These are phyloP conservation scores for Micromussa lordhowensis DNA, from an alignment of 92 coral and sea anemone genomes.

Conservation along the genomic window DNA sequence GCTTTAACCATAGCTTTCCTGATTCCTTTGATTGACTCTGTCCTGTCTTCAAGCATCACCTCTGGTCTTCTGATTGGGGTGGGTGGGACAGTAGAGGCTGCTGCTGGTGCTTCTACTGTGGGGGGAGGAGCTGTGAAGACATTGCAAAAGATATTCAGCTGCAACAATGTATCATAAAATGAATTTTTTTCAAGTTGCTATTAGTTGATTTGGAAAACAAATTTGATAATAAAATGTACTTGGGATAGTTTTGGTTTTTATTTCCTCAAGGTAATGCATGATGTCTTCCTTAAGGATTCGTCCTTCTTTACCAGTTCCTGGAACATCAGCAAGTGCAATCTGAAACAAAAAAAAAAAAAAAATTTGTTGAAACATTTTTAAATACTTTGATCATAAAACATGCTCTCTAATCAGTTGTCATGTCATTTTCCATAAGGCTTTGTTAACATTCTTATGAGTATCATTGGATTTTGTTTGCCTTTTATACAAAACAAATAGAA, in stretches of 20 bases:
- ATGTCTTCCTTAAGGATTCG: slow-evolving; percentile 93
- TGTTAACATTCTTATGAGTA: too few relatives aligned
- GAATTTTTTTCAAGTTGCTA: not conserved
- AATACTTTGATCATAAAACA: too few relatives aligned
- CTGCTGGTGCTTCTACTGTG: slow-evolving; percentile 54
- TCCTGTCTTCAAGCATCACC: slow-evolving; percentile 78
- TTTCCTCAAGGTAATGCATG: slow-evolving; percentile 66
- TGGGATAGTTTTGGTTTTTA: slow-evolving; percentile 45
- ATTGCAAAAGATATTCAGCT: not conserved
- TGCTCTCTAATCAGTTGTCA: not conserved
- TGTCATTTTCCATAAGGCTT: not conserved
- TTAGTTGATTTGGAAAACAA: not conserved
- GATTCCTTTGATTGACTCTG: slow-evolving; percentile 87
- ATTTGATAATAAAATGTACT: not conserved
- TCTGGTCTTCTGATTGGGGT: slow-evolving; percentile 69
- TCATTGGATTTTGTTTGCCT: too few relatives aligned
- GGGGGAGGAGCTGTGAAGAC: slow-evolving; percentile 42
- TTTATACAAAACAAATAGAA: too few relatives aligned
- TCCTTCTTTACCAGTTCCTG: slow-evolving; percentile 93
- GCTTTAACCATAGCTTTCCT: slow-evolving; percentile 91
- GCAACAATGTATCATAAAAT: not conserved
- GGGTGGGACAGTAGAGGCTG: slow-evolving; percentile 58
- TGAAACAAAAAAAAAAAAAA: slow-evolving; percentile 8
- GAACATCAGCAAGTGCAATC: slow-evolving; percentile 76
- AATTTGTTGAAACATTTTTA: too few relatives aligned